Evolutionary conservation across 2,113 vertebrate genomes (phyloP).

Genomic region (Gymnobelideus leadbeateri): DNA sequence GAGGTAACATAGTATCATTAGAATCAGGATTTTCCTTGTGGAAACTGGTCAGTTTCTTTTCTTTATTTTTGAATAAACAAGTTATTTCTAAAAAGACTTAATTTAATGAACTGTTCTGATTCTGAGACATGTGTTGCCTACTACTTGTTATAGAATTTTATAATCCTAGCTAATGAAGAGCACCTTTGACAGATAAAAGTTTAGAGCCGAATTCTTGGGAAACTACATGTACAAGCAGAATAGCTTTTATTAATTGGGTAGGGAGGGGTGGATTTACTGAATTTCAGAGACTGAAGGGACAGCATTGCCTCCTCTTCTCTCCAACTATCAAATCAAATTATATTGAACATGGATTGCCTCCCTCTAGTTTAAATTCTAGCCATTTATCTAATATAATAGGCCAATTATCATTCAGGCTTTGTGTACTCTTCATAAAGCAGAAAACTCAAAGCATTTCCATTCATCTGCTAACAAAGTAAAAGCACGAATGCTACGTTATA

Average conservation of each 20-base stretch:
- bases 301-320: constrained; percentile 18
- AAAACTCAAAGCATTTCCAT: constrained; percentile 47
- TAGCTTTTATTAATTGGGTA: neutral
- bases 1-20: neutral
- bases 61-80: neutral
- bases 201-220: constrained; percentile 21
- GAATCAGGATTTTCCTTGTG: neutral
- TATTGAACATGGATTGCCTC: neutral
- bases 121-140: neutral
- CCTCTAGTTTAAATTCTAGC: neutral
- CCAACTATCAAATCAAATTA: constrained; percentile 17
- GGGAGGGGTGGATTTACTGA: neutral
- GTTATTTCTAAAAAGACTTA: neutral
- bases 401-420: neutral
- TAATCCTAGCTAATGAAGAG: neutral
- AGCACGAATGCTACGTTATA: constrained; percentile 18
- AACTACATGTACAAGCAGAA: constrained; percentile 2
- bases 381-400: neutral
- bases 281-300: constrained; percentile 35
- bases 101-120: neutral
- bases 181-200: neutral
- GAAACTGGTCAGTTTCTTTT: neutral
- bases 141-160: neutral
- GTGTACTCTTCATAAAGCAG: constrained; percentile 32
- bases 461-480: constrained; percentile 47